Base-by-base conservation (phyloP, 2,888 invertebrate species). In the Pollenia labialis region DNA sequence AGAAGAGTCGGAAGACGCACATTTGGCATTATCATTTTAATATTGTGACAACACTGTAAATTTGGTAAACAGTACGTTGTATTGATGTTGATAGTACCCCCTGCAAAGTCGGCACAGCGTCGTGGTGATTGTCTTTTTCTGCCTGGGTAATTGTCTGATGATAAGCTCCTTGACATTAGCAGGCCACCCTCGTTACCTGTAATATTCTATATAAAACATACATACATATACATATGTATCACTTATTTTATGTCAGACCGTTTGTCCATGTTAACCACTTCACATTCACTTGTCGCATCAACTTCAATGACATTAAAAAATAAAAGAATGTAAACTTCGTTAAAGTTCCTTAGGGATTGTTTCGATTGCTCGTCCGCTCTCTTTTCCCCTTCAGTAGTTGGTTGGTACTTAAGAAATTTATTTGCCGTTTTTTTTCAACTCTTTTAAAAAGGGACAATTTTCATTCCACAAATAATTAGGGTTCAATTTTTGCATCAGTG, bases 401-500 rank as follows among this genome's bases (percentile, higher is more conserved):
- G n/a, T 69, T 68, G 50, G 42, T 69, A 58, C 40, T 81, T 58
- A 11, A 66, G 46, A 60, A 44, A 68, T 74, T 72, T 66, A 48
- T 50, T 23, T 46, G 0, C 60, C 32, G 56, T 23, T 58, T 52
- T 58, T 50, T 72, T 66, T 69, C 11, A 32, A 40, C 32, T 50
- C 42, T 50, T 48, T 56, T 32, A 72, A 81, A 81, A 84, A 69
- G 76, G 76, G 62, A 74, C 84, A 87, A 84, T 84, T 87, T 87
- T 84, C 84, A 84, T 84, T 81, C 84, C 81, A 50, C 60, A 87
- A 84, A 84, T 87, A 84, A 87, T 87, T 84, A 84, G 87, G 84
- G 87, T 87, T 87, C 54, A 84, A 75, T 87, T 87, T 87, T 77
- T 84, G 87, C 87, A 84, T 87, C 87, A 81, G 58, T 87, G 84